Evolutionary conservation across 2,888 invertebrate genomes (phyloP).

Genomic region (Dendrolimus pini): DNA sequence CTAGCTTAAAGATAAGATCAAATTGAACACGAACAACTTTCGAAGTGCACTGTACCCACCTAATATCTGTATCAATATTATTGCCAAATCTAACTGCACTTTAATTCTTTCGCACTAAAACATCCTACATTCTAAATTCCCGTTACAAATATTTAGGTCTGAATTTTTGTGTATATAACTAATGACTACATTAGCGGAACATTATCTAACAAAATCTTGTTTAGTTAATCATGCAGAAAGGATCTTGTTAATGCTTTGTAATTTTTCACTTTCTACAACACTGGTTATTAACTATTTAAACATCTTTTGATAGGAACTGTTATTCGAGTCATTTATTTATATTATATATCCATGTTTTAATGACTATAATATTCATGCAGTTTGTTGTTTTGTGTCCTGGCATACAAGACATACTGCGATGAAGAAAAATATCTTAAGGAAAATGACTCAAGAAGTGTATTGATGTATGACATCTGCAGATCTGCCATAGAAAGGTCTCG

Average conservation of each 20-base stretch:
- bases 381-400: no score
- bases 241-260: not conserved
- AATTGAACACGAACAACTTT: not conserved
- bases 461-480: no score
- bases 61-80: not conserved
- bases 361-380: no score
- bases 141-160: slow-evolving; percentile 5
- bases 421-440: no score
- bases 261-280: not conserved
- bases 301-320: not conserved
- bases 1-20: not conserved
- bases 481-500: no score
- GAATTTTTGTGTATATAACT: not conserved
- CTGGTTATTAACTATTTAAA: not conserved
- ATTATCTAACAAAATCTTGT: not conserved
- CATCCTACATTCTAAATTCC: slow-evolving; percentile 2
- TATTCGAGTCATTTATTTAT: not conserved
- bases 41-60: not conserved
- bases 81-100: not conserved
- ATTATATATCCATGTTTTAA: no score
- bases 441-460: no score
- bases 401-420: no score
- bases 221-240: not conserved
- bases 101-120: not conserved
- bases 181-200: slow-evolving; percentile 4